These are phyloP conservation scores for Fragum whitleyi DNA, from an alignment of 2,888 invertebrate genomes.

Conservation along the genomic window DNA sequence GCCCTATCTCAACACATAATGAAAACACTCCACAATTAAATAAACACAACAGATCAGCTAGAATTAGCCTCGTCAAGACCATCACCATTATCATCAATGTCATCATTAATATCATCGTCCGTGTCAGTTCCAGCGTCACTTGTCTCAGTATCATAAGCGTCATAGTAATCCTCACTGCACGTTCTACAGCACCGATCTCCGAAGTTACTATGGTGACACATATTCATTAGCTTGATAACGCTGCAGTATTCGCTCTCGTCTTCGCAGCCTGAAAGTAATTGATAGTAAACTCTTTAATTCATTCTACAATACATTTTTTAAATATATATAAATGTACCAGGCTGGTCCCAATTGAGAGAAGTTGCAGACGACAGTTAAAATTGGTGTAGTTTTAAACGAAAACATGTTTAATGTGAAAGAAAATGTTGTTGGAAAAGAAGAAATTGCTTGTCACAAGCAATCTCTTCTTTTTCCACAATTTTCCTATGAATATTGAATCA, in stretches of 20 bases:
- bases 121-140: neutral
- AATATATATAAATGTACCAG: too few species aligned
- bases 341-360: too few species aligned
- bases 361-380: too few species aligned
- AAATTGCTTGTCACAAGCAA: too few species aligned
- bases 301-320: too few species aligned
- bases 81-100: neutral
- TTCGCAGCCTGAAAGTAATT: constrained; percentile 74
- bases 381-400: too few species aligned
- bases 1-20: neutral
- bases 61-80: constrained; percentile 34
- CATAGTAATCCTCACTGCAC: constrained; percentile 85
- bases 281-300: too few species aligned
- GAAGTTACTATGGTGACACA: constrained; percentile 94
- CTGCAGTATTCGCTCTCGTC: constrained; percentile 91
- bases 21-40: neutral
- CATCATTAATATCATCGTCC: constrained; percentile 29
- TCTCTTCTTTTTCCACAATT: too few species aligned
- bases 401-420: too few species aligned
- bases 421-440: too few species aligned
- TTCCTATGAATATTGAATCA: too few species aligned
- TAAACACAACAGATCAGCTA: constrained; percentile 31
- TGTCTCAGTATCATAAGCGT: constrained; percentile 26
- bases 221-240: constrained; percentile 94
- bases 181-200: constrained; percentile 95